Conservation (phyloP, 2,113 vertebrate species). For the Hypanus sabinus region DNA sequence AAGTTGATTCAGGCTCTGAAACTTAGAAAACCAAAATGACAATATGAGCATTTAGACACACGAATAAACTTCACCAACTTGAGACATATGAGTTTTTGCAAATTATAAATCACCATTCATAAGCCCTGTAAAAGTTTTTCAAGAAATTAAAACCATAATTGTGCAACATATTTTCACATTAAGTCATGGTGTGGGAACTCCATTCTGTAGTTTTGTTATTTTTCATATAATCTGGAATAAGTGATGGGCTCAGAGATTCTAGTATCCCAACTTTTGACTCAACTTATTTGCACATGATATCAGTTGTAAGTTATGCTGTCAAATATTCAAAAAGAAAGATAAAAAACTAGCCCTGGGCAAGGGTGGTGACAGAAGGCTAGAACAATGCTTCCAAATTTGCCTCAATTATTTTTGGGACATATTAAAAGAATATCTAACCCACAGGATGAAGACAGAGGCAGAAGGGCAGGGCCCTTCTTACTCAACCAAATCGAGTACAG, state of each 20-base stretch:
- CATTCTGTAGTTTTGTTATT: neutral
- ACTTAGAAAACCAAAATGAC: neutral
- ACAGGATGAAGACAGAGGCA: no score
- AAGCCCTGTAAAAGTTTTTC: neutral
- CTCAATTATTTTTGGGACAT: no score
- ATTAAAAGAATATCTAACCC: no score
- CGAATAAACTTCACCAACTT: no score
- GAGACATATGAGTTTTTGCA: no score
- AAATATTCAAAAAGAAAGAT: neutral
- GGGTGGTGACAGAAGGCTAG: neutral
- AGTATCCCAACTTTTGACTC: neutral
- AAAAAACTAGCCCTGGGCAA: neutral
- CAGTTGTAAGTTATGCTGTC: neutral
- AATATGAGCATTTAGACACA: neutral
- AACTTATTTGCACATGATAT: neutral
- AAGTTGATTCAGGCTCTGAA: neutral
- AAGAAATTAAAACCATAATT: neutral
- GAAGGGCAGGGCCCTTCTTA: no score
- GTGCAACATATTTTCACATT: neutral
- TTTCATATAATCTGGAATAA: neutral
- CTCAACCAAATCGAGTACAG: no score
- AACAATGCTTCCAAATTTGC: neutral
- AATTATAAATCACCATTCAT: neutral
- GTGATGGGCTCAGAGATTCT: neutral
- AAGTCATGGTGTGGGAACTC: neutral